These are phyloP conservation scores for Ladona fulva DNA, from an alignment of 1,140 invertebrate species.

Conservation along the genomic window DNA sequence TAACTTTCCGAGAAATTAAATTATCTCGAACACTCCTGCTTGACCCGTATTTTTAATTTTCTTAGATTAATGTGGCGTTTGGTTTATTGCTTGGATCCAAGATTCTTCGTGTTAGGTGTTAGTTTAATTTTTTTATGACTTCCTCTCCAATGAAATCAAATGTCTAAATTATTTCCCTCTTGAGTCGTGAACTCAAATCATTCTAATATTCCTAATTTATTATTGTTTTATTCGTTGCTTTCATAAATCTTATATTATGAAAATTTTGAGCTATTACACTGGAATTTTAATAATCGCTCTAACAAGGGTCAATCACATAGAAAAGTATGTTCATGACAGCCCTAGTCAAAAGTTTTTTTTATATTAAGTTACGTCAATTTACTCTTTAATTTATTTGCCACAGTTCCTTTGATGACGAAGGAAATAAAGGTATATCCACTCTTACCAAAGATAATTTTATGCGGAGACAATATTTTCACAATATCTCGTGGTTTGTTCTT, in stretches of 20 bases:
- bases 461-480: not conserved
- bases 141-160: too few relatives aligned
- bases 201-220: not conserved
- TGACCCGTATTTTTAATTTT: too few relatives aligned
- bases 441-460: constrained; percentile 9
- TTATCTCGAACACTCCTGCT: too few relatives aligned
- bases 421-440: not conserved
- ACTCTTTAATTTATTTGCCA: not conserved
- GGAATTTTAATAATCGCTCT: not conserved
- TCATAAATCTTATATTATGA: not conserved
- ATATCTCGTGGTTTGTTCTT: not conserved
- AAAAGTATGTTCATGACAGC: not conserved
- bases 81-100: too few relatives aligned
- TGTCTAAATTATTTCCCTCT: too few relatives aligned
- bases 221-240: not conserved
- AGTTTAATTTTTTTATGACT: too few relatives aligned
- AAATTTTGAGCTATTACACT: not conserved
- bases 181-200: too few relatives aligned
- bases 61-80: too few relatives aligned
- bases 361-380: constrained; percentile 7
- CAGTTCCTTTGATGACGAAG: not conserved
- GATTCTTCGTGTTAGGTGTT: too few relatives aligned
- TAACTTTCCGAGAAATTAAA: too few relatives aligned
- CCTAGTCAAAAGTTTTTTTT: constrained; percentile 3
- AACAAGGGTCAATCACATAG: not conserved